Evolutionary conservation across 2,888 invertebrate genomes (phyloP).

Genomic region (Nymphalis urticae): DNA sequence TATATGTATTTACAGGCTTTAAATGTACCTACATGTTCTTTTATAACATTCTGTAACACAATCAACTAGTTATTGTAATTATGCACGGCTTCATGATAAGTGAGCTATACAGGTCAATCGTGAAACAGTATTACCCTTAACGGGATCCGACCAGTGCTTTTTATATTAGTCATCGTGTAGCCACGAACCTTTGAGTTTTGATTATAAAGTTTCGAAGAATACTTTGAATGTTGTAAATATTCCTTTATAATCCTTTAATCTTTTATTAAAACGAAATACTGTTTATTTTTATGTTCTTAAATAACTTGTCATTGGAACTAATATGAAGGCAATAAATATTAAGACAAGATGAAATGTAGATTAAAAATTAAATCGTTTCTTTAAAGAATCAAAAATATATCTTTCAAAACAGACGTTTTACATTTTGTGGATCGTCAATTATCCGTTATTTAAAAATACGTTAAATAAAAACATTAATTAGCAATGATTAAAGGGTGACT

Average conservation of each 20-base stretch:
- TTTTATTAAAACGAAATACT: no score
- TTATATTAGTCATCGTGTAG: conserved; percentile 44
- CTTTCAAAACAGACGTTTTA: no score
- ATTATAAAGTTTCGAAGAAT: conserved; percentile 11
- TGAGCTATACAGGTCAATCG: conserved; percentile 40
- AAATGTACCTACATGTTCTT: not conserved
- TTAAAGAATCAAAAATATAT: no score
- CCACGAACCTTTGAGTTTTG: conserved; percentile 27
- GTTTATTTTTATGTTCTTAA: no score
- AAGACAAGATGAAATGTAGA: no score
- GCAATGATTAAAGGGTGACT: not conserved
- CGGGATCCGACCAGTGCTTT: conserved; percentile 50
- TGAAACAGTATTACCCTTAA: conserved; percentile 50
- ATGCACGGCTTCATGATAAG: conserved; percentile 26
- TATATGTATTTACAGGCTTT: not conserved
- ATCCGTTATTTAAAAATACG: not conserved
- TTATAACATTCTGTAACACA: not conserved
- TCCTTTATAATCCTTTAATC: not conserved
- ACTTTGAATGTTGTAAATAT: not conserved
- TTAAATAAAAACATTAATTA: not conserved
- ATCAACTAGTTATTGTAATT: conserved; percentile 8
- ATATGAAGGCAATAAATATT: no score
- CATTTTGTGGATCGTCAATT: no score
- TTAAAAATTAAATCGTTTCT: no score
- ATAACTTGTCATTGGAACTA: no score